These are phyloP conservation scores for Danio choprae DNA, from an alignment of 2,797 vertebrate genomes.

Conservation along the genomic window DNA sequence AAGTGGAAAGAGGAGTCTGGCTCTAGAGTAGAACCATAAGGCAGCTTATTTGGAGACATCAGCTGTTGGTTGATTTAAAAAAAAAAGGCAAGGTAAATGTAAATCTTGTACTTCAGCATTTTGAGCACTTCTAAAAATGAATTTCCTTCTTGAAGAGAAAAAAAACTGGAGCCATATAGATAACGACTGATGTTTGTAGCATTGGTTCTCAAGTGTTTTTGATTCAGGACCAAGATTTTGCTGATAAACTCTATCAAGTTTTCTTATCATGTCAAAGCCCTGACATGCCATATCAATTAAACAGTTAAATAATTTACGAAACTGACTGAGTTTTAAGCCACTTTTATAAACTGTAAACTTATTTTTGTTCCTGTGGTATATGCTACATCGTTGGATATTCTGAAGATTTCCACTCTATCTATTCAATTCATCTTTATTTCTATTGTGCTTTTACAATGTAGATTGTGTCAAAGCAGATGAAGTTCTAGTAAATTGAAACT, in stretches of 20 bases:
- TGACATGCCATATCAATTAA: neutral
- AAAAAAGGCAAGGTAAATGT: constrained; percentile 63
- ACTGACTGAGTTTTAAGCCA: neutral
- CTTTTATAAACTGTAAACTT: neutral
- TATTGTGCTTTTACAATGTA: too few relatives aligned
- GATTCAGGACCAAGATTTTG: constrained; percentile 9
- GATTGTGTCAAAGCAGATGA: too few relatives aligned
- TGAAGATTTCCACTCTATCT: neutral
- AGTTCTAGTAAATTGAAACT: too few relatives aligned
- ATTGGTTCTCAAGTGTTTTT: neutral
- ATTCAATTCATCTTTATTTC: too few relatives aligned
- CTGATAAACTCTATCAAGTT: neutral
- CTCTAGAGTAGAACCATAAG: constrained; percentile 73
- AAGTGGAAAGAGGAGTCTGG: constrained; percentile 77
- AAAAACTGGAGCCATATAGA: constrained; percentile 19
- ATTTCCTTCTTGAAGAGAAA: neutral
- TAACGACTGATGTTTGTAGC: constrained; percentile 8
- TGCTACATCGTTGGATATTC: neutral
- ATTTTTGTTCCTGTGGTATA: neutral
- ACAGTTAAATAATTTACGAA: neutral
- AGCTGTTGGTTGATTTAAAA: constrained; percentile 81
- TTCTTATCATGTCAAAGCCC: neutral
- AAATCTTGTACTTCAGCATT: constrained; percentile 77
- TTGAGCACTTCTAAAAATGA: constrained; percentile 44
- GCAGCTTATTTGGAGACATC: constrained; percentile 75